Evolutionary conservation across 2,113 vertebrate species (phyloP), one percentile per base, ranked within the genome.

Genomic region (Malurus melanocephalus): DNA sequence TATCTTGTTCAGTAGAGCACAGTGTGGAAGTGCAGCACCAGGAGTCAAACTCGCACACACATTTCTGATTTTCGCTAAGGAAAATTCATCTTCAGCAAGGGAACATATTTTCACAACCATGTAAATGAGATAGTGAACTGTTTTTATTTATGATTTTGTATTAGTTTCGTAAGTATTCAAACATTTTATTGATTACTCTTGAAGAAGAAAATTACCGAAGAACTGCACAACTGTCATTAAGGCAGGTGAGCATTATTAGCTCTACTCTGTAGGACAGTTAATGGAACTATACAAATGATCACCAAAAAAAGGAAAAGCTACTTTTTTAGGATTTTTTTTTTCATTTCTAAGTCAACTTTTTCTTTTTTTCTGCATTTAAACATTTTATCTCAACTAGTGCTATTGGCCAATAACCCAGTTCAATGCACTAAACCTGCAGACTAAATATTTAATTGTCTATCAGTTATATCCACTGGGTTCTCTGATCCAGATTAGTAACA

Each of bases 21-120:
- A 74, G 61, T 0, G 0, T 14, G 42, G 46, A 11, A 27, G 13
- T 11, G 9, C 6, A 5, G n/a, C 45, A 18, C 26, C 38, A 60
- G 30, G 20, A 80, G 23, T 24, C n/a, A 68, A 59, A 64, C 1
- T 26, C 21, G 30, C 35, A 85, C 30, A 43, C 6, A 40, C 1
- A 21, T 38, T 71, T 43, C 35, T 68, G 42, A 76, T 57, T 48
- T 73, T 77, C 73, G 57, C 40, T 24, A 35, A 32, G 24, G 40
- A 72, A 81, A 79, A 14, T 13, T 60, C 30, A 89, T 33, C n/a
- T 67, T 89, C 71, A 82, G 21, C 53, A 85, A 14, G 10, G 16
- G 6, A 75, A 40, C 7, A 11, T 24, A 68, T 68, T 71, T 57
- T 67, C 72, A 64, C 33, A 74, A 62, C 3, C 32, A 59, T 1